Percentiles rank a stretch among this genome's conserved stretches.
Evolutionary conservation across 64 coral and sea anemone species (phyloP).

Genomic region (Stichodactyla mertensii): DNA sequence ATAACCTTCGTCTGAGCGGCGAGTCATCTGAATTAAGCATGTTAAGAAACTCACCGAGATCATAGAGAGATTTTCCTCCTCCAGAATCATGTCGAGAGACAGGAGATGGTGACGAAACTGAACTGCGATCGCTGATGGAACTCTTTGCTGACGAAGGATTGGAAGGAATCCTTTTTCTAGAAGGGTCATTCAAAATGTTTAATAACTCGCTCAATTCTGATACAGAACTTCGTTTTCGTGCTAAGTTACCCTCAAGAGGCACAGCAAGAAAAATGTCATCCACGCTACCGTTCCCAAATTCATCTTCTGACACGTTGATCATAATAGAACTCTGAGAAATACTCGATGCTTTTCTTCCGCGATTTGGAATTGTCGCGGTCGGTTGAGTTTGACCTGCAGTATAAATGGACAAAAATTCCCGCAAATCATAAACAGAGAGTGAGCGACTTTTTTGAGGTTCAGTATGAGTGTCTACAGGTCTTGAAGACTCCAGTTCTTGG

Average conservation of each 20-base stretch:
- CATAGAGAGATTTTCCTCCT: slow-evolving; percentile 48
- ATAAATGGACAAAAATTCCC: slow-evolving; percentile 28
- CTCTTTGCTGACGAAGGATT: slow-evolving; percentile 19
- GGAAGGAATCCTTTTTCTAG: slow-evolving; percentile 46
- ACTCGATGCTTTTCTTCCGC: slow-evolving; percentile 50
- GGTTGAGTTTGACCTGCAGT: slow-evolving; percentile 4
- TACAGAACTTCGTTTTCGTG: slow-evolving; percentile 62
- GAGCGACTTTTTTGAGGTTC: not conserved
- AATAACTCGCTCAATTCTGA: slow-evolving; percentile 66
- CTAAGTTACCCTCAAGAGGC: not conserved
- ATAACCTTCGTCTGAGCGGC: slow-evolving; percentile 62
- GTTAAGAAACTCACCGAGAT: slow-evolving; percentile 74
- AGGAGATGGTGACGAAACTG: slow-evolving; percentile 6
- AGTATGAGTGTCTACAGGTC: too few relatives aligned
- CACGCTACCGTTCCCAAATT: slow-evolving; percentile 31
- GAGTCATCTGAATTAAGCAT: slow-evolving; percentile 68
- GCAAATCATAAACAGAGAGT: slow-evolving; percentile 39
- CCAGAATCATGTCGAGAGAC: slow-evolving; percentile 73
- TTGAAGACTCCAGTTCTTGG: too few relatives aligned
- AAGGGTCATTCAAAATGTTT: slow-evolving; percentile 56
- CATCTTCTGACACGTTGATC: slow-evolving; percentile 46
- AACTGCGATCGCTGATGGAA: not conserved
- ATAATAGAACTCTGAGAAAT: slow-evolving; percentile 54
- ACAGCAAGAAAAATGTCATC: slow-evolving; percentile 81
- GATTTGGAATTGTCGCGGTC: not conserved